Base-by-base conservation (phyloP, 2,888 invertebrate species). In the Trileptium ribeirensis region DNA sequence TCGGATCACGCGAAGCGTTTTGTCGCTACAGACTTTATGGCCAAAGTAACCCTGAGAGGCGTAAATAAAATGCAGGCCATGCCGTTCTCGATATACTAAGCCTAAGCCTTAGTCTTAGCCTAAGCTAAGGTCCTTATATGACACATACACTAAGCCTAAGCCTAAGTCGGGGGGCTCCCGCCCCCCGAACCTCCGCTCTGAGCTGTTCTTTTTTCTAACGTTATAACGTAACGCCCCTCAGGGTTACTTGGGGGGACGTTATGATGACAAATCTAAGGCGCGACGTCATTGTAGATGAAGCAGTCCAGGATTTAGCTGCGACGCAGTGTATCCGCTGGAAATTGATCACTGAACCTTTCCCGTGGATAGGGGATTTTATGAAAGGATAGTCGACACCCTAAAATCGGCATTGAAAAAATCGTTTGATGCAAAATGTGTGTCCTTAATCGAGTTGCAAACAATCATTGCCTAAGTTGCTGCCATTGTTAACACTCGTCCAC, bases 1-100 rank as follows among this genome's bases (percentile, higher is more conserved):
- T 86, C 86, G 36, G 89, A 90, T 80, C 89, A 89, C 81, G 89
- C 88, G 0, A 86, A 87, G 0, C 89, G 89, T 82, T 90, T 90
- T 83, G 51, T 51, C 51, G 51, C 51, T 8, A 24, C 51, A 51
- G 24, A 51, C 24, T 51, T 24, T 51, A 24, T n/a, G n/a, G n/a
- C n/a, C n/a, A n/a, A n/a, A n/a, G n/a, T n/a, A n/a, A n/a, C n/a
- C n/a, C n/a, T n/a, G n/a, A n/a, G n/a, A n/a, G n/a, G n/a, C n/a
- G n/a, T n/a, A n/a, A n/a, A n/a, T n/a, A n/a, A n/a, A n/a, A n/a
- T n/a, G n/a, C n/a, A n/a, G n/a, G n/a, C n/a, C n/a, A n/a, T n/a
- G n/a, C n/a, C n/a, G n/a, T n/a, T n/a, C n/a, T n/a, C n/a, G n/a
- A n/a, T n/a, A n/a, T n/a, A n/a, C n/a, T n/a, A n/a, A n/a, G n/a